Percentiles rank a stretch among this genome's conserved stretches.
phyloP scores from a whole-genome alignment of 2,888 invertebrate genomes.

The Dicyrtomina minuta region DNA sequence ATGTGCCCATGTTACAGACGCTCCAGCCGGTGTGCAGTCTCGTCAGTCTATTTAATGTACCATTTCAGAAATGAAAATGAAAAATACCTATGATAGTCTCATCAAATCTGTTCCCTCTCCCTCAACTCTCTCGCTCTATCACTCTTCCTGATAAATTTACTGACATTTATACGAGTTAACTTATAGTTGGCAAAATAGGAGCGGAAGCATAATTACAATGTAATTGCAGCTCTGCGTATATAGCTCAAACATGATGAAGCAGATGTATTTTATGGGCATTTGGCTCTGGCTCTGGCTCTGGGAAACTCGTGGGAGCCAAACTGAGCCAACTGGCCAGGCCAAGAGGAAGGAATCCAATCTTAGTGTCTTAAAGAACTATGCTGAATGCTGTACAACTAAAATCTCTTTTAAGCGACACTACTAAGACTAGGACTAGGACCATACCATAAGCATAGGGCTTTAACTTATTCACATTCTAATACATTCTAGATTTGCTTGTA shows the following conservation, averaged over 20 bases:
- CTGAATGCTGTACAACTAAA: no score
- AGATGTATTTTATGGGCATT: constrained; percentile 30
- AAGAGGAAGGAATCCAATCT: constrained; percentile 2
- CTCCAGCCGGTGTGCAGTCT: no score
- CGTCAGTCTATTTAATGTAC: no score
- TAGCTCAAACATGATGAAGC: constrained; percentile 7
- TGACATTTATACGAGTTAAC: neutral
- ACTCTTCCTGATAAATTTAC: neutral
- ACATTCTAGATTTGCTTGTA: no score
- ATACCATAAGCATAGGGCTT: no score
- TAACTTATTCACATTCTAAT: no score
- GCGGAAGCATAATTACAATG: constrained; percentile 18
- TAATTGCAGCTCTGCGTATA: constrained; percentile 19
- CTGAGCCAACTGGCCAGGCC: neutral
- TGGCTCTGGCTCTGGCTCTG: neutral
- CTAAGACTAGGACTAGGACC: no score
- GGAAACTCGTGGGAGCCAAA: neutral
- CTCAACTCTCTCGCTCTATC: neutral
- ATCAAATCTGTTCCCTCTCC: neutral
- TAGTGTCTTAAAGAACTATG: no score
- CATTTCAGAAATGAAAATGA: no score
- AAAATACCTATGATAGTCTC: neutral
- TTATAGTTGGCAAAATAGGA: constrained; percentile 7
- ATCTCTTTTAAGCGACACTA: no score
- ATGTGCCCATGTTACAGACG: no score